Conservation (phyloP, 2,888 invertebrate genomes). For the Iphiclides podalirius region DNA sequence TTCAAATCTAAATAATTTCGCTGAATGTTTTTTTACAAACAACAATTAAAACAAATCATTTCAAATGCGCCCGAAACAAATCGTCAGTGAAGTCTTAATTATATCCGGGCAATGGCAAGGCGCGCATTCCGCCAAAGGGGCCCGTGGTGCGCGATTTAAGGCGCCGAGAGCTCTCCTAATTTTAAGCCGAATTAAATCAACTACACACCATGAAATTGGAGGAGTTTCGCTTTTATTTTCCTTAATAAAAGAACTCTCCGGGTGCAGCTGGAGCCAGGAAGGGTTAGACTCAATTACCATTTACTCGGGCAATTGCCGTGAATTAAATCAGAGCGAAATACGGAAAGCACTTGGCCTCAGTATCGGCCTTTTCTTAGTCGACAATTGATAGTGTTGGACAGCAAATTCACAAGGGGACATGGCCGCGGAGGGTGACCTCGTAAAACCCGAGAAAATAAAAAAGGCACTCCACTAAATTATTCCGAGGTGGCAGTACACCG, state of each 20-base stretch:
- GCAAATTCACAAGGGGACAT: conserved; percentile 47
- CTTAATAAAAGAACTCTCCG: conserved; percentile 36
- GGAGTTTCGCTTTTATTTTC: conserved; percentile 30
- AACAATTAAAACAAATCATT: no score
- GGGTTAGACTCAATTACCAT: conserved; percentile 58
- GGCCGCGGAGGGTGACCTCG: conserved; percentile 47
- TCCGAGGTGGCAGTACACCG: conserved; percentile 35
- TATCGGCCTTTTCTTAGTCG: conserved; percentile 33
- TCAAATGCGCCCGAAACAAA: neutral
- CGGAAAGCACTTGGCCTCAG: conserved; percentile 25
- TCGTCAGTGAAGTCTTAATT: neutral
- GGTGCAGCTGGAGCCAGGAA: conserved; percentile 34
- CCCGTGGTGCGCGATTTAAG: conserved; percentile 1
- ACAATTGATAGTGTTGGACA: conserved; percentile 47
- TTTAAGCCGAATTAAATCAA: conserved; percentile 24
- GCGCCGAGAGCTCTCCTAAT: conserved; percentile 20
- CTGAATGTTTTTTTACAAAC: no score
- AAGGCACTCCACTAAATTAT: conserved; percentile 52
- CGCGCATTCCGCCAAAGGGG: conserved; percentile 1
- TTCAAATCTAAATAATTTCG: no score
- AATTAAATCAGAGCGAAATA: conserved; percentile 48
- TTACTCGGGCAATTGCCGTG: conserved; percentile 52
- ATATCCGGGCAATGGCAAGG: neutral
- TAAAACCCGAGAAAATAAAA: conserved; percentile 58
- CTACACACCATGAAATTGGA: conserved; percentile 28